phyloP scores from a whole-genome alignment of 2,888 invertebrate species.

The Ceraclea dissimilis region DNA sequence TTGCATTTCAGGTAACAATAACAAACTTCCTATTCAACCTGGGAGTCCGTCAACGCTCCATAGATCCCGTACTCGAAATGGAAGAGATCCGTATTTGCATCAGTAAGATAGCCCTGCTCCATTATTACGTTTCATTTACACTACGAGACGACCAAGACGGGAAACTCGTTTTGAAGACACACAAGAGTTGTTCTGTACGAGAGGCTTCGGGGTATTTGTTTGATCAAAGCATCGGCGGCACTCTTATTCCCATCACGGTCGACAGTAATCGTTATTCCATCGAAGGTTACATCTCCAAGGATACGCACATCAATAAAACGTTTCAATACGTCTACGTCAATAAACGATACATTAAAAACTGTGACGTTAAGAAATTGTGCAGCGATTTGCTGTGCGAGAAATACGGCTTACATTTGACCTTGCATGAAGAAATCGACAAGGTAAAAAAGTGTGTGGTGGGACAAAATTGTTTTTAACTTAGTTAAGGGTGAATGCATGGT shows the following conservation, averaged over 20 bases:
- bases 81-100: conserved; percentile 52
- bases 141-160: conserved; percentile 58
- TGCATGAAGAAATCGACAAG: not conserved
- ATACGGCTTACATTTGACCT: not conserved
- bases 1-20: conserved; percentile 53
- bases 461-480: too few relatives aligned
- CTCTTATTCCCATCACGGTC: conserved; percentile 35
- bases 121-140: conserved; percentile 58
- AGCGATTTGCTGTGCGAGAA: not conserved
- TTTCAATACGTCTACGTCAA: conserved; percentile 62
- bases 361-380: conserved; percentile 30
- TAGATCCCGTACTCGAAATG: conserved; percentile 48
- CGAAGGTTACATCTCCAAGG: conserved; percentile 50
- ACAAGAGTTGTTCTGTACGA: conserved; percentile 47
- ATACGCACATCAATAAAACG: conserved; percentile 36
- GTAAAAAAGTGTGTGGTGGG: too few relatives aligned
- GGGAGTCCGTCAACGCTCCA: conserved; percentile 51
- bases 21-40: conserved; percentile 56
- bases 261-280: conserved; percentile 43
- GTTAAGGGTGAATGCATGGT: too few relatives aligned
- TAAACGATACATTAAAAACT: conserved; percentile 47
- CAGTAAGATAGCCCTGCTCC: conserved; percentile 56
- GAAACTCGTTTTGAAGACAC: conserved; percentile 51
- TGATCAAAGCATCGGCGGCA: conserved; percentile 32
- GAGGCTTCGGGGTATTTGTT: conserved; percentile 45